These are phyloP conservation scores for Eumaeus atala DNA, from an alignment of 1,140 invertebrate genomes.

Conservation along the genomic window DNA sequence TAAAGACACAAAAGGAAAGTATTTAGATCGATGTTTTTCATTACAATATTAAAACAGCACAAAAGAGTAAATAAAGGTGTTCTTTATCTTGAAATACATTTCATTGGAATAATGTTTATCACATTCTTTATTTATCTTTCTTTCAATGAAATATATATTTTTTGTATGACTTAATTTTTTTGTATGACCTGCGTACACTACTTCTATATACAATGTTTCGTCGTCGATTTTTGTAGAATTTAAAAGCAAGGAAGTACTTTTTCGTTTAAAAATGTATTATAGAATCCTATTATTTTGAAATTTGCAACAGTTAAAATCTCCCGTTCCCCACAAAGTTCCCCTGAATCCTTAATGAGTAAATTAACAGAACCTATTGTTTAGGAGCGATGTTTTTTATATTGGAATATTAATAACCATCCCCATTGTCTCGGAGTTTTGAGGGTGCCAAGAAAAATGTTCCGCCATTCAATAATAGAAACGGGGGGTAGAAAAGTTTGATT, in stretches of 20 bases:
- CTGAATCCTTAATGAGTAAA: constrained; percentile 70
- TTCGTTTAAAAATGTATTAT: constrained; percentile 38
- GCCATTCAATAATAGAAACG: constrained; percentile 37
- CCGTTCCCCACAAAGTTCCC: constrained; percentile 35
- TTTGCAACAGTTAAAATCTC: constrained; percentile 29
- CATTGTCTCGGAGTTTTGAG: constrained; percentile 42
- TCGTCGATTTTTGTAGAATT: too few species aligned
- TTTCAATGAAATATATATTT: too few species aligned
- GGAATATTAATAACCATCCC: constrained; percentile 66
- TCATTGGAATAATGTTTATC: constrained; percentile 4
- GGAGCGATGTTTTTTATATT: constrained; percentile 57
- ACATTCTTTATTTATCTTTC: too few species aligned
- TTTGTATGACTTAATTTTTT: background rate
- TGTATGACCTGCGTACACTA: background rate
- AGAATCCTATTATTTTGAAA: constrained; percentile 48
- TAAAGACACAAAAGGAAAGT: background rate
- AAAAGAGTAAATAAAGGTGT: constrained; percentile 2
- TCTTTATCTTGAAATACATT: background rate
- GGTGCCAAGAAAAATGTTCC: constrained; percentile 53
- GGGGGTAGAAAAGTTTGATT: constrained; percentile 44
- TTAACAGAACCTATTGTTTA: constrained; percentile 71
- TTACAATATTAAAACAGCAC: background rate
- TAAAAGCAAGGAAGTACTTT: constrained; percentile 11
- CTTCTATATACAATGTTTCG: too few species aligned
- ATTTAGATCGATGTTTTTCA: too few species aligned